Base-by-base conservation (phyloP, 2,888 invertebrate genomes). In the Patella ulyssiponensis region DNA sequence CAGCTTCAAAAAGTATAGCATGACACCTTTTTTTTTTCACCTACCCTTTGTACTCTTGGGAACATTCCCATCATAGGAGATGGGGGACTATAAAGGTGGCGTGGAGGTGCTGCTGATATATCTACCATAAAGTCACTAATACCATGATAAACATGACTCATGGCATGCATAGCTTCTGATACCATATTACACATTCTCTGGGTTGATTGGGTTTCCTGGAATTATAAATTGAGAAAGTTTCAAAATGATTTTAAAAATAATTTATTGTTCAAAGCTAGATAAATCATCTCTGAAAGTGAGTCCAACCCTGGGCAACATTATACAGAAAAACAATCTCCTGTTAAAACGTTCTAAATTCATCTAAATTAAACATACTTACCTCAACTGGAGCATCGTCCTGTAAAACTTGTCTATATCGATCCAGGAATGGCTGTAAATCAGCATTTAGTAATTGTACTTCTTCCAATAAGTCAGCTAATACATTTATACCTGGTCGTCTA, bases 131-230 rank as follows among this genome's bases (percentile, higher is more conserved):
- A 94, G 90, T 98, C 98, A 87, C 97, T 97, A 72, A 97, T 93
- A 1, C 96, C 95, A 90, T 98, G 98, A 91, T 96, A 96, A 1
- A 96, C 95, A 89, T 98, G 98, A 2, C 96, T 94, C 85, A 98
- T 93, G 84, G 94, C 95, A 90, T 98, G 98, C 88, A 97, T 93
- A 44, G 95, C 94, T 90, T 96, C 96, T 0, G 96, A 95, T 0
- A 96, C 95, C 75, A 95, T 93, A 87, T 95, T 95, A 82, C 95
- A 94, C 69, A 95, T 92, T 17, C 94, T 93, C 90, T 96, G 96
- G 3, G 83, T 83, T 9, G 82, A 79, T 20, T 80, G 78, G 17
- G 81, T 75, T 51, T 85, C 86, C 88, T 88, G 78, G 11, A 83
- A 80, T 1, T 74, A 72, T 51, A 54, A 74, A 44, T 44, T 44